Base-by-base conservation (phyloP, 2,113 vertebrate species). In the Upupa epops region DNA sequence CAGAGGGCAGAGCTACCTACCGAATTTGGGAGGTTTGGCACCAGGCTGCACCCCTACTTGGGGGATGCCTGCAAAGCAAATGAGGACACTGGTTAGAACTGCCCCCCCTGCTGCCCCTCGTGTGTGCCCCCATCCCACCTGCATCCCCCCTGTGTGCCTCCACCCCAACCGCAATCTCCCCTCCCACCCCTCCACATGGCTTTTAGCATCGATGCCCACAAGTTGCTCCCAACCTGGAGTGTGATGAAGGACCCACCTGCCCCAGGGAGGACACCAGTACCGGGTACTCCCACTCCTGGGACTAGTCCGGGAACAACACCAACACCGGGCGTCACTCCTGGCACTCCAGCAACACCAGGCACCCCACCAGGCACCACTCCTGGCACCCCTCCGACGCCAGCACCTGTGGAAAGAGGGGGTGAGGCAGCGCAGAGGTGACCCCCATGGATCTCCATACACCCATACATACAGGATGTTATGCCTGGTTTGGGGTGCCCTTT, bases 21-120 rank as follows among this genome's bases (percentile, higher is more conserved):
- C 97, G 0, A 97, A 97, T 94, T 97, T 98, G 51, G 97, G 92
- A 88, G 97, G 95, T 76, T 97, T 97, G 86, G 92, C 97, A 89
- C 97, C 97, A 45, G 96, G 93, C 76, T 94, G 95, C 70, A 88
- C 92, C 85, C 97, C 97, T 26, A 96, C 10, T 78, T 97, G 94
- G 13, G 96, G 97, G 71, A 97, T 97, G 61, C 97, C 97, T 97
- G 92, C 58, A 83, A 78, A 74, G 48, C 0, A 7, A 91, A 49
- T 1, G 18, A 85, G 55, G 79, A 34, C 34, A 42, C 32, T 0
- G 1, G 49, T 95, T 18, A 93, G 75, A 56, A 45, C 0, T 0
- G 75, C 55, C 46, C 63, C 36, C 25, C 19, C 46, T 12, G 13
- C 20, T 18, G 10, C 11, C 14, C 3, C 3, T 5, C 13, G 32